Evolutionary conservation across 2,888 invertebrate species (phyloP).

Genomic region (Quadroppia sp.): DNA sequence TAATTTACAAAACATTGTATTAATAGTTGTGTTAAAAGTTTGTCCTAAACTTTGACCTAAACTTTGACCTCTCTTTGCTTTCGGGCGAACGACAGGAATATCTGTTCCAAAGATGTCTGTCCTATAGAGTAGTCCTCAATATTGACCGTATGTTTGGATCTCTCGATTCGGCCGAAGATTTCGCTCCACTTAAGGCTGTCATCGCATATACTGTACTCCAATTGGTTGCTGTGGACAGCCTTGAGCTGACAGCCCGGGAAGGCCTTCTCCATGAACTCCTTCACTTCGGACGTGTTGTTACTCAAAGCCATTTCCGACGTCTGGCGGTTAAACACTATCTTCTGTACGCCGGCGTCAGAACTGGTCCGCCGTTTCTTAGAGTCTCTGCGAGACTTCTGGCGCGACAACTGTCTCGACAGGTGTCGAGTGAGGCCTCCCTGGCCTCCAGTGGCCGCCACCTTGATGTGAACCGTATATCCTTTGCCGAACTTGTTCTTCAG

Average conservation of each 20-base stretch:
- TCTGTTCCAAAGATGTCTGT: conserved; percentile 48
- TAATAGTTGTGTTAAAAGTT: no score
- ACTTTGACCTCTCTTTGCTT: conserved; percentile 35
- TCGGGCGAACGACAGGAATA: conserved; percentile 45
- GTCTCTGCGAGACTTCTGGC: not conserved
- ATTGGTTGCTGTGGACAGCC: conserved; percentile 36
- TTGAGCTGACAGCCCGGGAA: conserved; percentile 28
- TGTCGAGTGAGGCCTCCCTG: not conserved
- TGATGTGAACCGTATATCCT: conserved; percentile 59
- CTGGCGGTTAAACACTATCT: not conserved
- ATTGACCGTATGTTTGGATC: conserved; percentile 5
- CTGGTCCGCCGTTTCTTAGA: not conserved
- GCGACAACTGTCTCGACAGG: not conserved
- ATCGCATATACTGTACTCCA: conserved; percentile 37
- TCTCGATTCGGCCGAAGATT: conserved; percentile 37
- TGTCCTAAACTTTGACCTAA: no score
- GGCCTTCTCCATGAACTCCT: conserved; percentile 11
- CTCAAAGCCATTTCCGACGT: not conserved
- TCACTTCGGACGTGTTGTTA: conserved; percentile 27
- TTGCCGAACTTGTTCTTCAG: conserved; percentile 70
- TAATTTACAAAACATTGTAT: no score
- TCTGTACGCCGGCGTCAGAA: not conserved
- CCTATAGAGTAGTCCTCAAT: conserved; percentile 47
- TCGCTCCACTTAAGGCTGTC: not conserved
- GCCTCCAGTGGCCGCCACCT: not conserved